A percentile compares a stretch with the other conserved stretches of the same genome.
phyloP scores from a whole-genome alignment of 1,140 invertebrate genomes.

The Druon quercuslanigerum region DNA sequence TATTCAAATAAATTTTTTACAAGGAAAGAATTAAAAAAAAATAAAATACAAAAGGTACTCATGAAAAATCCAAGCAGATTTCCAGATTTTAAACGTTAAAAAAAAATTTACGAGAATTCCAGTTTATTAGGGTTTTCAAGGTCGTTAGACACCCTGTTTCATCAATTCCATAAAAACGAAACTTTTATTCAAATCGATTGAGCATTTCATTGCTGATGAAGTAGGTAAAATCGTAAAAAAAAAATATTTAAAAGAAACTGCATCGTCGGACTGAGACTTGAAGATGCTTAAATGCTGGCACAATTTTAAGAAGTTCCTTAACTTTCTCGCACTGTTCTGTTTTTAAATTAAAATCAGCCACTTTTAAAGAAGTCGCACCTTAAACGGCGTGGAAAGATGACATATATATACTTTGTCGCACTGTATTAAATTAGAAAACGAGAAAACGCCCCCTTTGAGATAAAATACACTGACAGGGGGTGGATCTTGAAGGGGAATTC shows the following conservation, averaged over 20 bases:
- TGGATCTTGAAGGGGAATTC: neutral
- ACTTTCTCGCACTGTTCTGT: conserved; percentile 13
- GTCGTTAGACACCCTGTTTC: too few species aligned
- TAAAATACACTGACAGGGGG: neutral
- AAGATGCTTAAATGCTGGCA: conserved; percentile 9
- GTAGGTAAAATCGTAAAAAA: neutral
- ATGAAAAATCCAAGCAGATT: too few species aligned
- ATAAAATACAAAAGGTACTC: too few species aligned
- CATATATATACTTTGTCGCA: conserved; percentile 2
- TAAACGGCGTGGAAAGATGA: neutral
- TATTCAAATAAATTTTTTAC: too few species aligned
- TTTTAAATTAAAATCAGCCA: conserved; percentile 14
- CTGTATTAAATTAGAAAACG: conserved; percentile 41
- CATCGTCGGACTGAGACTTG: neutral
- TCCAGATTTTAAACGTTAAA: too few species aligned
- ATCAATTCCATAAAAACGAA: neutral
- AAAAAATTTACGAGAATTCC: neutral
- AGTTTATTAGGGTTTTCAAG: too few species aligned
- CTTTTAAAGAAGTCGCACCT: conserved; percentile 35
- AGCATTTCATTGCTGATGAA: neutral
- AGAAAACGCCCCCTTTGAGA: conserved; percentile 20
- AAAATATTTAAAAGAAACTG: neutral
- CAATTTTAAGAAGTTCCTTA: conserved; percentile 19
- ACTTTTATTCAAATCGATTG: conserved; percentile 15
- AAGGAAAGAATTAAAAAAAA: too few species aligned